Conservation (phyloP, 2,113 vertebrate species). For the Rafetus swinhoei region DNA sequence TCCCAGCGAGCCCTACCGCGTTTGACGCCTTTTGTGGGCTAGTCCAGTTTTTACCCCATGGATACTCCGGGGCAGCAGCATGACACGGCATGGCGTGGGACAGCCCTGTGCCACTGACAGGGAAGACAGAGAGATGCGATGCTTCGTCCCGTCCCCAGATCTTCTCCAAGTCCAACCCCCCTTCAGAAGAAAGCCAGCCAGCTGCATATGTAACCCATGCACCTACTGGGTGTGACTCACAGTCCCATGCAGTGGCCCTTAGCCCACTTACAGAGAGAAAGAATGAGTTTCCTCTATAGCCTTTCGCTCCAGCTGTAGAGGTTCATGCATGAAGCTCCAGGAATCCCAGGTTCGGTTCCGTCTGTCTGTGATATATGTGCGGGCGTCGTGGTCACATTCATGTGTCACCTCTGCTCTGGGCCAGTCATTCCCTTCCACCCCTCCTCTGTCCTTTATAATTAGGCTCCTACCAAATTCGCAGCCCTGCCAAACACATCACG, state of each 20-base stretch:
- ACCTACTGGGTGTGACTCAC: too few species aligned
- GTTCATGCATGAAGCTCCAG: too few species aligned
- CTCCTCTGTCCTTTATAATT: background rate
- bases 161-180: background rate
- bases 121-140: background rate
- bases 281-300: too few species aligned
- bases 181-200: background rate
- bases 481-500: too few species aligned
- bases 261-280: too few species aligned
- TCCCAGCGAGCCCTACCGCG: too few species aligned
- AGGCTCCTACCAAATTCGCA: too few species aligned
- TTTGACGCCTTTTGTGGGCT: background rate
- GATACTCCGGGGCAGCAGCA: too few species aligned
- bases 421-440: background rate
- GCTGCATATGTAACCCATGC: background rate
- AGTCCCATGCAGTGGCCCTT: too few species aligned
- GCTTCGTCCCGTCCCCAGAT: background rate
- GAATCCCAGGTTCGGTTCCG: too few species aligned
- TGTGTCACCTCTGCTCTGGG: background rate
- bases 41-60: too few species aligned
- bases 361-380: background rate
- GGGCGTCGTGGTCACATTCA: background rate
- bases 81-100: background rate
- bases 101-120: background rate
- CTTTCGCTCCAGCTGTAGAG: too few species aligned